phyloP scores from a whole-genome alignment of 64 coral and sea anemone species.

The Montipora cactus region DNA sequence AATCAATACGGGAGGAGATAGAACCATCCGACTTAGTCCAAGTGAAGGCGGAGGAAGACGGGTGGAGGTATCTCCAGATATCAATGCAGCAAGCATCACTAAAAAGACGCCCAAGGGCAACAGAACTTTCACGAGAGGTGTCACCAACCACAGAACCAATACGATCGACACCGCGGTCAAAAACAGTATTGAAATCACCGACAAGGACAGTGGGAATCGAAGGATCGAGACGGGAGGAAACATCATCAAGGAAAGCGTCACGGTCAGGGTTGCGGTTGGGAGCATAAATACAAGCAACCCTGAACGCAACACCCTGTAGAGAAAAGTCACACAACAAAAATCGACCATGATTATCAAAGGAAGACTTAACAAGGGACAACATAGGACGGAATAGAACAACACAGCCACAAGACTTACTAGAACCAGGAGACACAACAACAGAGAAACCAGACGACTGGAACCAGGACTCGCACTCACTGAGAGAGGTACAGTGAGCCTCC shows the following conservation, averaged over 20 bases:
- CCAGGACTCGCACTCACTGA: too few relatives aligned
- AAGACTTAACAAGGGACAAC: too few relatives aligned
- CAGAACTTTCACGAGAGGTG: neutral
- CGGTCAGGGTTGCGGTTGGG: neutral
- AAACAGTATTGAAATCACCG: constrained; percentile 71
- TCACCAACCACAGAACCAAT: neutral
- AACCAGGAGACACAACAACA: too few relatives aligned
- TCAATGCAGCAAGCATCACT: neutral
- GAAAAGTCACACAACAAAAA: too few relatives aligned
- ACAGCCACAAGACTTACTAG: too few relatives aligned
- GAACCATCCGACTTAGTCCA: constrained; percentile 10
- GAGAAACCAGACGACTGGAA: too few relatives aligned
- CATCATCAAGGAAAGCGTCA: neutral
- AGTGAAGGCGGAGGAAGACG: neutral
- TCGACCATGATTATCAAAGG: too few relatives aligned
- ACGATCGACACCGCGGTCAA: constrained; percentile 37
- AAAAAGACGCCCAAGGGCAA: constrained; percentile 2
- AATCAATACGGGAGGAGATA: neutral
- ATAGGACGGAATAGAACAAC: too few relatives aligned
- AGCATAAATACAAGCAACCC: too few relatives aligned
- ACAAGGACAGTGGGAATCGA: constrained; percentile 18
- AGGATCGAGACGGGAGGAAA: neutral
- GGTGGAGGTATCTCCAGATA: neutral
- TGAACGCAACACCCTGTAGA: too few relatives aligned
- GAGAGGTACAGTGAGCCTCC: too few relatives aligned